A percentile compares a stretch with the other conserved stretches of the same genome.
Conservation (phyloP, 2,113 vertebrate species). For the Anoplopoma fimbria region DNA sequence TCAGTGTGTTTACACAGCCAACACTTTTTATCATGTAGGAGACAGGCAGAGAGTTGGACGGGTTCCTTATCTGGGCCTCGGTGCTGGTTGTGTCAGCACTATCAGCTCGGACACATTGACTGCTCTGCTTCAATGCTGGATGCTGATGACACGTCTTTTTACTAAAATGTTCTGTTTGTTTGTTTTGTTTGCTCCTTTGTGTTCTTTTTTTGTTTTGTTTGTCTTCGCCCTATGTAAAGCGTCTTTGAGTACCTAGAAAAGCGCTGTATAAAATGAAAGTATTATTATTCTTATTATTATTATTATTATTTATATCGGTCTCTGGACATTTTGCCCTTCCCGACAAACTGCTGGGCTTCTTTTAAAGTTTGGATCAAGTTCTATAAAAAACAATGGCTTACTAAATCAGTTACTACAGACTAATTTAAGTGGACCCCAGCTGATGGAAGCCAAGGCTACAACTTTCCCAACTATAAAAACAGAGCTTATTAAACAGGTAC, state of each 20-base stretch:
- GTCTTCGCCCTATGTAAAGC: no score
- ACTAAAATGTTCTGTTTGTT: no score
- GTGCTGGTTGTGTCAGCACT: slow-evolving; percentile 28
- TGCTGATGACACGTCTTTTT: neutral
- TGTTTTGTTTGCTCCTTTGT: no score
- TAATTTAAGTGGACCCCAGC: neutral
- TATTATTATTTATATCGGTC: no score
- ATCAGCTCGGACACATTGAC: slow-evolving; percentile 63
- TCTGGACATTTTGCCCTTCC: neutral
- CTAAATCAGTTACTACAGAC: neutral
- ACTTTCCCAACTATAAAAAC: neutral
- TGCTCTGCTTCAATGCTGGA: slow-evolving; percentile 8
- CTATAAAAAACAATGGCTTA: neutral
- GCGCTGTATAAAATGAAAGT: no score
- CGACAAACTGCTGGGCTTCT: neutral
- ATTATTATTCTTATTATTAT: no score
- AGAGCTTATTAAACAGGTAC: neutral
- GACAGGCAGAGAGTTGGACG: slow-evolving; percentile 47
- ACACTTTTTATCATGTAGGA: slow-evolving; percentile 69
- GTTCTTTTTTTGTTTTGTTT: no score
- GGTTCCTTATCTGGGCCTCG: slow-evolving; percentile 65
- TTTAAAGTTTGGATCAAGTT: neutral
- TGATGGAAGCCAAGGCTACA: neutral
- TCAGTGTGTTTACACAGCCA: slow-evolving; percentile 64
- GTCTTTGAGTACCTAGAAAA: no score